Percentiles rank a stretch among this genome's conserved stretches.
Conservation (phyloP, 2,113 vertebrate genomes). For the Chionodraco myersi region DNA sequence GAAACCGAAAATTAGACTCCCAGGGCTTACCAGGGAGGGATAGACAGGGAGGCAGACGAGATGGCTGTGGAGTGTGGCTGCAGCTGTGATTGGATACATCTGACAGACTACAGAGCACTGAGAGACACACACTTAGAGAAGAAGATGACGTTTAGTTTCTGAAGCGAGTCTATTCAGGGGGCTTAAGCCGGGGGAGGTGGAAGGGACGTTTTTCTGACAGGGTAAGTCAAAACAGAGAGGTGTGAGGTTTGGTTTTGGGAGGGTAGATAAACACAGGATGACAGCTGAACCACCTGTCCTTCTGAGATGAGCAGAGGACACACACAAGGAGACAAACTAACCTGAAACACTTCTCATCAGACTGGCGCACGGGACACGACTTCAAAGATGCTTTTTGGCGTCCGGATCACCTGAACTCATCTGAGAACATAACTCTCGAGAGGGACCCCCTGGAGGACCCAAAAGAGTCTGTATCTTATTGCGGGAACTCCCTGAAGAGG, state of each 20-base stretch:
- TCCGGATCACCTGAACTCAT: slow-evolving; percentile 35
- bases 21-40: slow-evolving; percentile 33
- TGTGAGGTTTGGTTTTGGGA: slow-evolving; percentile 28
- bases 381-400: slow-evolving; percentile 18
- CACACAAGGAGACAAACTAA: slow-evolving; percentile 26
- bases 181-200: slow-evolving; percentile 22
- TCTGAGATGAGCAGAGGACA: slow-evolving; percentile 52
- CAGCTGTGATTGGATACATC: slow-evolving; percentile 59
- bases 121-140: slow-evolving; percentile 52
- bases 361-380: slow-evolving; percentile 26
- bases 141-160: slow-evolving; percentile 71
- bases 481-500: slow-evolving; percentile 18
- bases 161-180: slow-evolving; percentile 48
- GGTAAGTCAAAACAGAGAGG: slow-evolving; percentile 35
- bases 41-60: slow-evolving; percentile 49
- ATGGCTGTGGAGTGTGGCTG: slow-evolving; percentile 56
- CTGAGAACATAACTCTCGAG: slow-evolving; percentile 35
- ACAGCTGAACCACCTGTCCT: slow-evolving; percentile 48
- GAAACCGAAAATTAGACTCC: slow-evolving; percentile 52
- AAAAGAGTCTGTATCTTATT: background rate
- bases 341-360: slow-evolving; percentile 28
- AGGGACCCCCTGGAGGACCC: slow-evolving; percentile 32
- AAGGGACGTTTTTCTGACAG: slow-evolving; percentile 23
- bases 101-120: slow-evolving; percentile 28
- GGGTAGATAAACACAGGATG: slow-evolving; percentile 59